Conservation (phyloP, 2,113 vertebrate genomes). For the Alligator sinensis region DNA sequence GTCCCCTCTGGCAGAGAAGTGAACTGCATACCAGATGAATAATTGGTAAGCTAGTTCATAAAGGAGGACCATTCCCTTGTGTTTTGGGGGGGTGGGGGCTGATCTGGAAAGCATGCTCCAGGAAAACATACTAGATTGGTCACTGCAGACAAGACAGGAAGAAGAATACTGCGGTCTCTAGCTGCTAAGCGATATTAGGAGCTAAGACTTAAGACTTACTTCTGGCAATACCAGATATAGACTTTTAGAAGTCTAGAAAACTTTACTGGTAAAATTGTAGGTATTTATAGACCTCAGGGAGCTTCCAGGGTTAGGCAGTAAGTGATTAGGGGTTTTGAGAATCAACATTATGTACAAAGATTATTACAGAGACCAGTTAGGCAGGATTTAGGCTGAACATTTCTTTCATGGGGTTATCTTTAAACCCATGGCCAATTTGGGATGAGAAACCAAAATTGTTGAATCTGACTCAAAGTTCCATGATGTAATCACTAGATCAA, state of each 20-base stretch:
- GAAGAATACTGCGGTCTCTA: background rate
- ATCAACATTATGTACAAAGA: too few species aligned
- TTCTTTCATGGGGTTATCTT: too few species aligned
- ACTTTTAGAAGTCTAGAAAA: too few species aligned
- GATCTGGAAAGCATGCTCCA: constrained; percentile 38
- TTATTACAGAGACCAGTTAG: too few species aligned
- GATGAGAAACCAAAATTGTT: background rate
- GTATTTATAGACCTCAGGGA: too few species aligned
- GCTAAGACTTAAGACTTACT: too few species aligned
- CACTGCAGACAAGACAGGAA: background rate
- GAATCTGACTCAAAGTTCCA: background rate
- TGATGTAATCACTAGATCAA: background rate
- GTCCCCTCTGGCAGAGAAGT: constrained; percentile 41
- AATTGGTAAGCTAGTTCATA: constrained; percentile 57
- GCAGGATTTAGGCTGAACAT: too few species aligned
- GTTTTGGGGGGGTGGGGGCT: constrained; percentile 13
- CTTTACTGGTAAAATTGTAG: too few species aligned
- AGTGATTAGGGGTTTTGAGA: too few species aligned
- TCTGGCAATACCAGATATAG: too few species aligned
- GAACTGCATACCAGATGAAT: constrained; percentile 67
- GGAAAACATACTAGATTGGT: constrained; percentile 12
- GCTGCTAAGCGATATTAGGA: background rate
- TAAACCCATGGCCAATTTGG: background rate
- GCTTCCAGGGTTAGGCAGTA: too few species aligned
- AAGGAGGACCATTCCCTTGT: constrained; percentile 1